Evolutionary conservation across 2,113 vertebrate genomes (phyloP).

Genomic region (Caretta caretta): DNA sequence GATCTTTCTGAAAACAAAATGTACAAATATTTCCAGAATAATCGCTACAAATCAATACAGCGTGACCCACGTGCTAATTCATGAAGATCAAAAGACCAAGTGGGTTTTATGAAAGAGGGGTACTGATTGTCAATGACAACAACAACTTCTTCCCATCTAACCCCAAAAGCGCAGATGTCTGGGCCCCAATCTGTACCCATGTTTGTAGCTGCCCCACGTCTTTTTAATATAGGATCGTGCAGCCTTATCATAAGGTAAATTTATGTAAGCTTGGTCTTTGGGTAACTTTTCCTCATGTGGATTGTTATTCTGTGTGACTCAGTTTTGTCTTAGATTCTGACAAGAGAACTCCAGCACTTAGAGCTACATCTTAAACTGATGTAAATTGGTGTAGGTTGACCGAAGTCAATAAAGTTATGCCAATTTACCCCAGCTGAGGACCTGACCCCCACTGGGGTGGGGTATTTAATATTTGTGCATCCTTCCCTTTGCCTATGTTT

Average conservation of each 20-base stretch:
- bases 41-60: not conserved
- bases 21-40: not conserved
- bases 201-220: not conserved
- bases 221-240: not conserved
- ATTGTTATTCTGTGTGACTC: fast-evolving
- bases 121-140: not conserved
- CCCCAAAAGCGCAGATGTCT: not conserved
- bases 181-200: not conserved
- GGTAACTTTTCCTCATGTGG: not conserved
- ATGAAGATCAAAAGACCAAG: not conserved
- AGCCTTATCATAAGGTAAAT: not conserved
- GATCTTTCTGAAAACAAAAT: not conserved
- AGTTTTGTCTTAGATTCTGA: not conserved
- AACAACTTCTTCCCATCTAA: not conserved
- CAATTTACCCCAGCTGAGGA: not conserved
- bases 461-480: not conserved
- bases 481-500: not conserved
- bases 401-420: not conserved
- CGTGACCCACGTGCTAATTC: not conserved
- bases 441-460: not conserved
- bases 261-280: not conserved
- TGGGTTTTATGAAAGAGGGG: not conserved
- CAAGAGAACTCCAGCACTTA: not conserved
- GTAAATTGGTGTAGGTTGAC: not conserved
- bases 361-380: not conserved